Evolutionary conservation across 2,797 vertebrate genomes (phyloP), one percentile per base, ranked within the genome.

Genomic region (Gymnocypris eckloni): DNA sequence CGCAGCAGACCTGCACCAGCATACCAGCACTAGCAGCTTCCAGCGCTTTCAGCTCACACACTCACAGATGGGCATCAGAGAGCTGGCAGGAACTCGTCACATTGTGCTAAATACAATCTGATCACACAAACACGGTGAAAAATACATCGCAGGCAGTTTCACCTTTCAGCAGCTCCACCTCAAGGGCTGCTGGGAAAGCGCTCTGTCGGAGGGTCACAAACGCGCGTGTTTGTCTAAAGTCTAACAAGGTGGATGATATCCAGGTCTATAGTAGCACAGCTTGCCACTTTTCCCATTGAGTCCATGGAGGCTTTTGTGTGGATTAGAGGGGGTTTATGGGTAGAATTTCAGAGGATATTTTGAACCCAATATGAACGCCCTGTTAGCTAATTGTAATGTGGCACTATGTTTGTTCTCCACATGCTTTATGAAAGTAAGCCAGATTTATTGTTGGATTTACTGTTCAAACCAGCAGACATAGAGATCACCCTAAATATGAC

Each of bases 11-110:
- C n/a, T n/a, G n/a, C n/a, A n/a, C n/a, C n/a, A n/a, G n/a, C 82
- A 84, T 20, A 84, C 43, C 37, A 69, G 67, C 85, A 87, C 61
- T 87, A 45, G 83, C 85, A 87, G 70, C 52, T 67, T 85, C 88
- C 87, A 48, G 71, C 25, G 52, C 41, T 61, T 39, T 75, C 72
- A 81, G 33, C 20, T 79, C 73, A 22, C 71, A 77, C 83, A 82
- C 87, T 69, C 80, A 77, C 88, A 89, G 89, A 88, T 90, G 89
- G 85, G 82, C 66, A 69, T 85, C 67, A 22, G 80, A 71, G 84
- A 88, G 73, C 71, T 85, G 85, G 83, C 85, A 83, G 61, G 80
- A 81, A 45, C 79, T 52, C 28, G 0, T 79, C 37, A 48, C 50
- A 56, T 82, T 79, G 79, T 83, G 76, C 79, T 85, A 85, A 89